Percentiles rank a stretch among this genome's conserved stretches.
Evolutionary conservation across 2,888 invertebrate species (phyloP).

Genomic region (Amaurobius ferox): DNA sequence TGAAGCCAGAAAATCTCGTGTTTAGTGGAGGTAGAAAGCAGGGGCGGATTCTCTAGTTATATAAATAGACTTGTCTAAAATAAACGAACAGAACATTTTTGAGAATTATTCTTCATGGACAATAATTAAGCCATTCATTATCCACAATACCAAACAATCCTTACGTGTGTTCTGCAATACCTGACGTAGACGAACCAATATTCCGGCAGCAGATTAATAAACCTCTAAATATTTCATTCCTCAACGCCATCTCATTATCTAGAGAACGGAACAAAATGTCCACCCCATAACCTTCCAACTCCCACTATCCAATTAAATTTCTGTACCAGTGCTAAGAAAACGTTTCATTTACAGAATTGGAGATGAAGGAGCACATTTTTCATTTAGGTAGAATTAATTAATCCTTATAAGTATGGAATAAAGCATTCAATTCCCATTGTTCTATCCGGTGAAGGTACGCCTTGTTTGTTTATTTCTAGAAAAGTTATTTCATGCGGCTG

Average conservation of each 20-base stretch:
- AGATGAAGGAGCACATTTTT: neutral
- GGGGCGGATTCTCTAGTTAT: no score
- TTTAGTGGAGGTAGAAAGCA: no score
- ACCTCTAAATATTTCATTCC: neutral
- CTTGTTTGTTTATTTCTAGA: neutral
- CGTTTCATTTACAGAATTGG: slow-evolving; percentile 1
- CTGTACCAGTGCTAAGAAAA: neutral
- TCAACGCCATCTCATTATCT: neutral
- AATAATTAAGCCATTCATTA: neutral
- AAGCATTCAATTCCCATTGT: neutral
- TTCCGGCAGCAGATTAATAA: neutral
- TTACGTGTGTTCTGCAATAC: neutral
- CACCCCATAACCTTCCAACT: slow-evolving; percentile 4
- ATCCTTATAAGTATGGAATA: neutral
- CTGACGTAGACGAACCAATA: neutral
- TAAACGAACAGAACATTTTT: no score
- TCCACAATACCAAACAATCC: neutral
- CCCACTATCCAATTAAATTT: slow-evolving; percentile 14
- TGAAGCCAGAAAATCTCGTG: no score
- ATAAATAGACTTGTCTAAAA: no score
- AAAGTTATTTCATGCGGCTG: no score
- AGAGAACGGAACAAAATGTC: neutral
- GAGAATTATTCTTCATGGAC: no score
- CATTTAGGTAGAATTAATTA: neutral
- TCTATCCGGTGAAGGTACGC: neutral